These are phyloP conservation scores for Acanthopleura granulata DNA, from an alignment of 2,888 invertebrate genomes.

Conservation along the genomic window DNA sequence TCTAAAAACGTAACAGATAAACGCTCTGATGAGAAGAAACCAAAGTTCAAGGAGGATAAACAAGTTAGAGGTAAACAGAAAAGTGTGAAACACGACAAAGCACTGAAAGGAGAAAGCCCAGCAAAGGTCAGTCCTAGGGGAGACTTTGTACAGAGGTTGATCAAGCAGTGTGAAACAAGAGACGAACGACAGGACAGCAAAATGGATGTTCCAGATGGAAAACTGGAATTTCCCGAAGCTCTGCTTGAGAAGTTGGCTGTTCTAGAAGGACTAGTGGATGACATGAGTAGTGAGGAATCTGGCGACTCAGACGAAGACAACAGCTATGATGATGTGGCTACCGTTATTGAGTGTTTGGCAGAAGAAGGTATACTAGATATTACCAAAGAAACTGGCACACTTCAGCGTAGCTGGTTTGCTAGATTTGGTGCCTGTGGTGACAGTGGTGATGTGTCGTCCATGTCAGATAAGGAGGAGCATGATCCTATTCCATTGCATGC, in stretches of 20 bases:
- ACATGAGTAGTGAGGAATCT: not conserved
- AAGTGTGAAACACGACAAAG: not conserved
- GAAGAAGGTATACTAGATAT: conserved; percentile 17
- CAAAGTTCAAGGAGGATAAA: not conserved
- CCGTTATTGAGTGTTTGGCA: conserved; percentile 8
- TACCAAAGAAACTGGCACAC: not conserved
- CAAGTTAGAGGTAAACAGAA: not conserved
- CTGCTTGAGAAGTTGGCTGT: not conserved
- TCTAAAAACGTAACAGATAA: not conserved
- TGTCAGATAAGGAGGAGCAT: not conserved
- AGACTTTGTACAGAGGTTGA: not conserved
- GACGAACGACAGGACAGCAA: not conserved
- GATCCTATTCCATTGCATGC: not conserved
- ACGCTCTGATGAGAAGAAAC: not conserved
- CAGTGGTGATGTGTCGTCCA: not conserved
- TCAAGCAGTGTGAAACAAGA: conserved; percentile 2
- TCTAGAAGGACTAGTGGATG: conserved; percentile 2
- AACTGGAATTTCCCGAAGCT: not conserved
- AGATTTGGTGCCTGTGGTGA: not conserved
- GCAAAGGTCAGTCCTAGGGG: conserved; percentile 9
- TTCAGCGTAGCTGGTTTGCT: not conserved
- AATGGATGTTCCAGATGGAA: not conserved
- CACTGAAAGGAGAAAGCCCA: not conserved
- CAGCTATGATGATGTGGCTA: conserved; percentile 6
- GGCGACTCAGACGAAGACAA: not conserved